Percentiles rank a stretch among this genome's conserved stretches.
Conservation (phyloP, 2,797 vertebrate species). For the Scleropages formosus region DNA sequence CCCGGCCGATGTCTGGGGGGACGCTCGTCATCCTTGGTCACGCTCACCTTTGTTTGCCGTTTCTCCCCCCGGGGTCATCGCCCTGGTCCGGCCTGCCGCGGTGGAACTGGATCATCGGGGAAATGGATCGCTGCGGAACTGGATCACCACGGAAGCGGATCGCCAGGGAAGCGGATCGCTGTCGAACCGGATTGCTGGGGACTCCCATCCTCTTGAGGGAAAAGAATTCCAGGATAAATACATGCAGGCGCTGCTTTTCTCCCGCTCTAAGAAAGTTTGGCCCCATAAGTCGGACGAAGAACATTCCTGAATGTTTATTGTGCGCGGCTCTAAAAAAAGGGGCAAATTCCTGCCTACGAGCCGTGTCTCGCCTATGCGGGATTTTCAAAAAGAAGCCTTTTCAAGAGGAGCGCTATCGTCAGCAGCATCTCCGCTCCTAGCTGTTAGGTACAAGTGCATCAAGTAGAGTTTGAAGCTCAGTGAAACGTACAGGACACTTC, state of each 20-base stretch:
- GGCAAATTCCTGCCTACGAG: not conserved
- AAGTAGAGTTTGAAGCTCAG: too few relatives aligned
- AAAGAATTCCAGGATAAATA: conserved; percentile 26
- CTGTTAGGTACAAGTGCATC: too few relatives aligned
- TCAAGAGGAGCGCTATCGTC: not conserved
- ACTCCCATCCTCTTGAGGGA: conserved; percentile 10
- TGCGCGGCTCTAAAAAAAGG: not conserved
- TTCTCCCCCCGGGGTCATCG: conserved; percentile 53
- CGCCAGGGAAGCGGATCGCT: too few relatives aligned
- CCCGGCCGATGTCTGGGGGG: conserved; percentile 35
- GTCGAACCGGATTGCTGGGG: not conserved
- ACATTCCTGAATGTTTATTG: not conserved
- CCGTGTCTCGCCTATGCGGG: not conserved
- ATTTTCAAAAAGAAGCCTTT: not conserved
- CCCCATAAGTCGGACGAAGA: not conserved
- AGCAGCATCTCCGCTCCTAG: not conserved
- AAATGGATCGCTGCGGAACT: not conserved
- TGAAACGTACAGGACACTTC: too few relatives aligned
- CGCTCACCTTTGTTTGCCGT: conserved; percentile 56
- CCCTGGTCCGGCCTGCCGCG: conserved; percentile 53
- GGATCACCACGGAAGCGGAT: too few relatives aligned
- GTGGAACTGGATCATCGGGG: conserved; percentile 38
- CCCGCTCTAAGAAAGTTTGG: not conserved
- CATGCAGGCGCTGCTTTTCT: not conserved
- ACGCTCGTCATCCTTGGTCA: conserved; percentile 28